A percentile compares a stretch with the other conserved stretches of the same genome.
Evolutionary conservation across 2,113 vertebrate genomes (phyloP).

Genomic region (Mesembrinibis cayennensis): DNA sequence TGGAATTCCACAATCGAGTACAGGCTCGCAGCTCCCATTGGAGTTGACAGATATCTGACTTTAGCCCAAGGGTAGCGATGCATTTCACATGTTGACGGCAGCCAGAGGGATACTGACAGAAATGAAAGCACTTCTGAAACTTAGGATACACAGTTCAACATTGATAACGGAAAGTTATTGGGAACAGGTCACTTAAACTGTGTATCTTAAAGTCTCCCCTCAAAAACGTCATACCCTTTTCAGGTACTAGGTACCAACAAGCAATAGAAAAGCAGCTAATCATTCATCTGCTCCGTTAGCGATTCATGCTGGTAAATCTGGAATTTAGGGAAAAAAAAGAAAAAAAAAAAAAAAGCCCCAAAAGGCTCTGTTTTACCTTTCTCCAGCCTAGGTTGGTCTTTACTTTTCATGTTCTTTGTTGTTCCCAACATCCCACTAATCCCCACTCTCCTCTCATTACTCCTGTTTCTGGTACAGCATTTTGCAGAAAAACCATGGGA

Average conservation of each 20-base stretch:
- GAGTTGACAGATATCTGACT: background rate
- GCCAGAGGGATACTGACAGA: background rate
- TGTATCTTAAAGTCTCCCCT: background rate
- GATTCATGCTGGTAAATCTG: background rate
- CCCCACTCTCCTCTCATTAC: background rate
- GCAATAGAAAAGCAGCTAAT: background rate
- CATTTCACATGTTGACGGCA: background rate
- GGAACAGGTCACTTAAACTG: background rate
- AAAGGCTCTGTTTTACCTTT: background rate
- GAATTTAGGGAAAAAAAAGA: no score
- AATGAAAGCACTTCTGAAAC: background rate
- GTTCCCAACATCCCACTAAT: background rate
- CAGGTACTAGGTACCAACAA: background rate
- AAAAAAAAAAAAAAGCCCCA: background rate
- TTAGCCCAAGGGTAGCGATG: background rate
- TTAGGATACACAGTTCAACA: background rate
- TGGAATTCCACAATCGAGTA: background rate
- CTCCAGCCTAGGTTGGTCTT: background rate
- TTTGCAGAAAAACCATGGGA: background rate
- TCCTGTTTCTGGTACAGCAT: background rate
- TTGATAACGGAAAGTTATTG: background rate
- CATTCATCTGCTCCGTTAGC: no score
- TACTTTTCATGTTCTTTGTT: background rate
- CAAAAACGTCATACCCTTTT: background rate
- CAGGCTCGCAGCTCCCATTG: background rate